Evolutionary conservation across 2,797 vertebrate genomes (phyloP).

Genomic region (Clarias platycephalus): DNA sequence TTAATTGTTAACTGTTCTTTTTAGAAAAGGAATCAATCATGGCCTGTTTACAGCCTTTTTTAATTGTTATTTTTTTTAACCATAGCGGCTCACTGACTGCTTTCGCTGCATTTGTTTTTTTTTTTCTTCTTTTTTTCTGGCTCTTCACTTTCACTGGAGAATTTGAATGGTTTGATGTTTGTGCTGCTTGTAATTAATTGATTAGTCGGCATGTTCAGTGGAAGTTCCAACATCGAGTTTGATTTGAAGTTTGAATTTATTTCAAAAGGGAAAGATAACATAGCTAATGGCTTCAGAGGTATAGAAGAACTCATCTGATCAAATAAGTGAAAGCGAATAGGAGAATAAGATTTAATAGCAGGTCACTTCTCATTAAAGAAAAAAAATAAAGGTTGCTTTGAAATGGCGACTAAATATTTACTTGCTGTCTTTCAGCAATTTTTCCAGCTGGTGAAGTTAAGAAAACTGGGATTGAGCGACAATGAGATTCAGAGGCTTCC

Average conservation of each 20-base stretch:
- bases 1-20: conserved; percentile 40
- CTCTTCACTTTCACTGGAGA: background rate
- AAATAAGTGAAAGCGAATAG: background rate
- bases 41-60: conserved; percentile 5
- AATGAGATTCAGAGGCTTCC: conserved; percentile 96
- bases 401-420: background rate
- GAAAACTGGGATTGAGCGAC: conserved; percentile 96
- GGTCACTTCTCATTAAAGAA: background rate
- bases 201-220: too few species aligned
- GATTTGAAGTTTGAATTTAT: background rate
- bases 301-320: background rate
- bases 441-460: conserved; percentile 93
- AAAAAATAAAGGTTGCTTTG: too few species aligned
- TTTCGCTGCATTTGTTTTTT: background rate
- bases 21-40: conserved; percentile 23
- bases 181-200: background rate
- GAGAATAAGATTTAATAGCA: background rate
- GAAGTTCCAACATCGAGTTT: background rate
- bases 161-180: background rate
- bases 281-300: background rate
- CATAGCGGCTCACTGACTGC: background rate
- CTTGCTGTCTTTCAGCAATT: conserved; percentile 79
- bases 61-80: background rate
- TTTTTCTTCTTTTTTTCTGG: background rate
- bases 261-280: too few species aligned